A percentile compares a stretch with the other conserved stretches of the same genome.
phyloP scores from a whole-genome alignment of 1,140 invertebrate species.

The Choristoneura fumiferana region DNA sequence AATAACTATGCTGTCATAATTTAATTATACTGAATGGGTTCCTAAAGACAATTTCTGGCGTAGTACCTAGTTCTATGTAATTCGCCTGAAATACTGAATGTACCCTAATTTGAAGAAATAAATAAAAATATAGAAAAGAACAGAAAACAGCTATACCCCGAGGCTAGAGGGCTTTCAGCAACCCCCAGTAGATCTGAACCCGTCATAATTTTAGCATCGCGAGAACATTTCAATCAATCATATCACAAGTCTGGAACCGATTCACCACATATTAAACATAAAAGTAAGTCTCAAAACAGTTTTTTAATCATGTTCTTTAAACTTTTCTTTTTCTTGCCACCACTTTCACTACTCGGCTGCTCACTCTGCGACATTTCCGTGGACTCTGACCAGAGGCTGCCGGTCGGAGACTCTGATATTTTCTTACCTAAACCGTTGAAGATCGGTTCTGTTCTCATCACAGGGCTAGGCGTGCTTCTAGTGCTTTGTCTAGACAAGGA shows the following conservation, averaged over 20 bases:
- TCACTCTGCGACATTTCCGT: slow-evolving; percentile 73
- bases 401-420: slow-evolving; percentile 64
- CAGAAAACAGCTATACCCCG: too few species aligned
- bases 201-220: too few species aligned
- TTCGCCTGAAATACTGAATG: too few species aligned
- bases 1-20: too few species aligned
- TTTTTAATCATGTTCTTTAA: slow-evolving; percentile 83
- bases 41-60: too few species aligned
- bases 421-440: slow-evolving; percentile 63
- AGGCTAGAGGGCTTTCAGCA: too few species aligned
- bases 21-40: too few species aligned
- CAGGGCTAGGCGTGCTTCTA: slow-evolving; percentile 62
- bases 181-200: too few species aligned
- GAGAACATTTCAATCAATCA: too few species aligned
- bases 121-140: too few species aligned
- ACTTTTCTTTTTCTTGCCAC: slow-evolving; percentile 77
- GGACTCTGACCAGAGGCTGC: slow-evolving; percentile 76
- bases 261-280: slow-evolving; percentile 38
- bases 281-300: slow-evolving; percentile 79
- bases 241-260: slow-evolving; percentile 17
- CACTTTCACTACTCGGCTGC: slow-evolving; percentile 50
- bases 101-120: too few species aligned
- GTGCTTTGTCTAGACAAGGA: slow-evolving; percentile 78
- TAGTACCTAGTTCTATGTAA: too few species aligned
- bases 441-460: slow-evolving; percentile 50